Evolutionary conservation across 2,113 vertebrate genomes (phyloP).

Genomic region (Trematocara zebra): DNA sequence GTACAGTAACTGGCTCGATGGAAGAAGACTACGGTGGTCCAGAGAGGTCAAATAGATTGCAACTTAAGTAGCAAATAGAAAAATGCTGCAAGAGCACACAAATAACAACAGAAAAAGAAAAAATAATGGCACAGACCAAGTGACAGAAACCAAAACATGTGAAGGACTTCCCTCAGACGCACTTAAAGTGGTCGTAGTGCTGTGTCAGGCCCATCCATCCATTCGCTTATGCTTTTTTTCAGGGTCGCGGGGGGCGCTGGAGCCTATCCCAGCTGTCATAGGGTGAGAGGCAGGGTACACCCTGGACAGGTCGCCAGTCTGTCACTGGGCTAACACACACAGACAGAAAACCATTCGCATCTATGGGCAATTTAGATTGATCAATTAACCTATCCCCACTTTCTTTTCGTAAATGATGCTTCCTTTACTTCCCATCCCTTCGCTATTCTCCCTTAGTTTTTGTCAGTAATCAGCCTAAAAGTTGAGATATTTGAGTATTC

Average conservation of each 20-base stretch:
- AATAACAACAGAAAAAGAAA: not conserved
- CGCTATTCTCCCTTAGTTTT: not conserved
- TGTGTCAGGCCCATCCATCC: not conserved
- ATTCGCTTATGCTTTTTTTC: not conserved
- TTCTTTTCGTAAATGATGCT: not conserved
- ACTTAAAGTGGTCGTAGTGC: not conserved
- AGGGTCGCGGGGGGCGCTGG: fast-evolving
- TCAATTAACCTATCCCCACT: not conserved
- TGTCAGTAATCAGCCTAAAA: not conserved
- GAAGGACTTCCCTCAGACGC: not conserved
- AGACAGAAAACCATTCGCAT: not conserved
- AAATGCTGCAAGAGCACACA: not conserved
- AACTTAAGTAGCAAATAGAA: not conserved
- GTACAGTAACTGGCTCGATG: not conserved
- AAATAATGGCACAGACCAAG: not conserved
- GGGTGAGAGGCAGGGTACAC: not conserved
- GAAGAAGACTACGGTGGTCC: not conserved
- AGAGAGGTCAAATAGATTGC: not conserved
- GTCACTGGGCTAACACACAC: not conserved
- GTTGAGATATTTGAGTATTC: not conserved
- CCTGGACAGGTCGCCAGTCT: fast-evolving
- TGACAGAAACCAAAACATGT: not conserved
- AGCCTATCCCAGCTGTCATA: not conserved
- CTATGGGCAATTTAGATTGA: not conserved
- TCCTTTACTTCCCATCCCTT: not conserved